phyloP scores from a whole-genome alignment of 2,113 vertebrate genomes.

The Diphyllodes magnificus region DNA sequence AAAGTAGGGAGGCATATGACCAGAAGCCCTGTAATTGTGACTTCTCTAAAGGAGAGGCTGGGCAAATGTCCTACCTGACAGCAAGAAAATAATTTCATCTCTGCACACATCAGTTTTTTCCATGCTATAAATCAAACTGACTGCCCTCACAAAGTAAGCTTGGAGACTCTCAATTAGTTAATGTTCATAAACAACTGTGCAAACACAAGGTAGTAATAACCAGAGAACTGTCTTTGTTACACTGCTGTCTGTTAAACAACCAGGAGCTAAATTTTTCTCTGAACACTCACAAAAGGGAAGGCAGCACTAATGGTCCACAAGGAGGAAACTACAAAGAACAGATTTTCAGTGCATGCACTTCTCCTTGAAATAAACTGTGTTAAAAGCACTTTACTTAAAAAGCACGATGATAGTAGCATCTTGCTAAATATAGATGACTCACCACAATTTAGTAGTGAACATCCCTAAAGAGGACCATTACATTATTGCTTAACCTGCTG shows the following conservation, averaged over 20 bases:
- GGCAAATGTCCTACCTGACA: neutral
- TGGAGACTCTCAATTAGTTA: neutral
- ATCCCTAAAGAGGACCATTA: slow-evolving; percentile 41
- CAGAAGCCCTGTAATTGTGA: neutral
- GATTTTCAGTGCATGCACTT: slow-evolving; percentile 49
- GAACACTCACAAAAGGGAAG: slow-evolving; percentile 47
- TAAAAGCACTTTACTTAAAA: slow-evolving; percentile 68
- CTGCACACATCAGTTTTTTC: neutral
- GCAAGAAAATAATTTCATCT: neutral
- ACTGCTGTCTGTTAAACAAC: slow-evolving; percentile 23
- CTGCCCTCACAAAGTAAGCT: neutral
- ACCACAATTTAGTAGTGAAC: slow-evolving; percentile 58
- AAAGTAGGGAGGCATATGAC: neutral
- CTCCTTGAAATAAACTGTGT: slow-evolving; percentile 58
- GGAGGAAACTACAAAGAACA: slow-evolving; percentile 45
- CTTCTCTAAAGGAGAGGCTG: neutral
- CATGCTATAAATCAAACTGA: neutral
- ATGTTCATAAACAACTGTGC: neutral
- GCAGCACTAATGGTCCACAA: slow-evolving; percentile 42
- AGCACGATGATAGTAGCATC: slow-evolving; percentile 58
- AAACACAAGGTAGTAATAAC: slow-evolving; percentile 16
- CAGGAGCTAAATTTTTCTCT: slow-evolving; percentile 47
- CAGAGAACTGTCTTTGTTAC: slow-evolving; percentile 4
- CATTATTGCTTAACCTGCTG: slow-evolving; percentile 48
- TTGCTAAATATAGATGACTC: slow-evolving; percentile 66